These are phyloP conservation scores for Brachyhypopomus gauderio DNA, from an alignment of 2,113 vertebrate genomes.

Conservation along the genomic window DNA sequence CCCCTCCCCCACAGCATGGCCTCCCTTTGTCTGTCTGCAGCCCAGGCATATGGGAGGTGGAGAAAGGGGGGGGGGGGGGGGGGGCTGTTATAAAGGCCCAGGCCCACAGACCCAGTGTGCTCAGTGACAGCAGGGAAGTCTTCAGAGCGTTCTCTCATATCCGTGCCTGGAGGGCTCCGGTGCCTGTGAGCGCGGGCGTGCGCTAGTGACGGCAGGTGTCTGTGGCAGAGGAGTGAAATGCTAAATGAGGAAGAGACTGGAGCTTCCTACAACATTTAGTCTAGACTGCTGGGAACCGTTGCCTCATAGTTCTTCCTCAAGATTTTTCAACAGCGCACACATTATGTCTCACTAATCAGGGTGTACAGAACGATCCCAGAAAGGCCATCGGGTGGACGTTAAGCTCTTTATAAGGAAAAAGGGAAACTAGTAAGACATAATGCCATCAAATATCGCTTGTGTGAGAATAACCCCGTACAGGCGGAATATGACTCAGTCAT, in stretches of 20 bases:
- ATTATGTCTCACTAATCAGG: neutral
- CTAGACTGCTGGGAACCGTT: neutral
- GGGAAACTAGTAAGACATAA: neutral
- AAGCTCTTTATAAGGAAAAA: neutral
- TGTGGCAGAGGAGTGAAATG: neutral
- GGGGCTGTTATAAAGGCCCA: neutral
- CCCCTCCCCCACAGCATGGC: slow-evolving; percentile 39
- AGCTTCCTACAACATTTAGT: neutral
- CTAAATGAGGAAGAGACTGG: neutral
- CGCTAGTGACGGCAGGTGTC: too few species aligned
- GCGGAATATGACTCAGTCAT: neutral
- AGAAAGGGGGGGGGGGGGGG: neutral
- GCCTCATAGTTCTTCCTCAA: neutral
- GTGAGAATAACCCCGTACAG: too few species aligned
- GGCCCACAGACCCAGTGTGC: neutral
- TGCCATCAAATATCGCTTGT: too few species aligned
- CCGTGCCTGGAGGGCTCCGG: too few species aligned
- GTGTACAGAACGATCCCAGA: neutral
- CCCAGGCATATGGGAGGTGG: neutral
- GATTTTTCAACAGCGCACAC: neutral
- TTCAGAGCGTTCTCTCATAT: neutral
- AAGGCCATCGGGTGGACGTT: neutral
- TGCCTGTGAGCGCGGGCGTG: too few species aligned
- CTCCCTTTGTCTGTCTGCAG: slow-evolving; percentile 43
- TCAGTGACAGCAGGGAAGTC: neutral